phyloP scores from a whole-genome alignment of 2,888 invertebrate genomes.

The Drosophila limbata region DNA sequence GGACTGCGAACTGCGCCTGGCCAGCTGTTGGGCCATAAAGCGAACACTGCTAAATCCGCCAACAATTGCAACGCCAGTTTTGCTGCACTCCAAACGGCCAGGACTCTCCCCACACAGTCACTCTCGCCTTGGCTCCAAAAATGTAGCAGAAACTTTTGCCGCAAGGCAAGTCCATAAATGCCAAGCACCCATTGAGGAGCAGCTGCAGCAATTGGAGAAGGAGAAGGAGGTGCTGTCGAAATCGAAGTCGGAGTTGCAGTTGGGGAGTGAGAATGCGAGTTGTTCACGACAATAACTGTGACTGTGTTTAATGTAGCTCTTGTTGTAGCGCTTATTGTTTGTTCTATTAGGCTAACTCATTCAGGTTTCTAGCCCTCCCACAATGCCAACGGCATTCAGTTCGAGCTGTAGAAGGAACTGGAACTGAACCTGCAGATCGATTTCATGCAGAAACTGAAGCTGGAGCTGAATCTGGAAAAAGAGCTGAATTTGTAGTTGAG shows the following conservation, averaged over 20 bases:
- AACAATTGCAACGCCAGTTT: constrained; percentile 63
- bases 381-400: constrained; percentile 2
- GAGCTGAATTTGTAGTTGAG: not conserved
- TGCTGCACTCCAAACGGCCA: constrained; percentile 48
- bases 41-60: constrained; percentile 68
- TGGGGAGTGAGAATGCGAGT: constrained; percentile 3
- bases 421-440: not conserved
- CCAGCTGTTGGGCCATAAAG: constrained; percentile 71
- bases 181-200: constrained; percentile 68
- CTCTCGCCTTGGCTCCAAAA: constrained; percentile 29
- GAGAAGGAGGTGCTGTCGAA: not conserved
- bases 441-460: not conserved
- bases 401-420: not conserved
- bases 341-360: constrained; percentile 52
- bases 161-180: constrained; percentile 66
- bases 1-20: constrained; percentile 32
- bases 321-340: constrained; percentile 41
- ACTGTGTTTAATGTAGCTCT: constrained; percentile 9
- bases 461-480: not conserved
- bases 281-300: constrained; percentile 15
- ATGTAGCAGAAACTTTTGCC: constrained; percentile 64
- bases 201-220: constrained; percentile 6
- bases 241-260: not conserved
- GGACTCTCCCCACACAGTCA: not conserved
- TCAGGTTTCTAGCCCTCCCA: constrained; percentile 29